Evolutionary conservation across 2,113 vertebrate species (phyloP), one percentile per base, ranked within the genome.

Genomic region (Ia io): DNA sequence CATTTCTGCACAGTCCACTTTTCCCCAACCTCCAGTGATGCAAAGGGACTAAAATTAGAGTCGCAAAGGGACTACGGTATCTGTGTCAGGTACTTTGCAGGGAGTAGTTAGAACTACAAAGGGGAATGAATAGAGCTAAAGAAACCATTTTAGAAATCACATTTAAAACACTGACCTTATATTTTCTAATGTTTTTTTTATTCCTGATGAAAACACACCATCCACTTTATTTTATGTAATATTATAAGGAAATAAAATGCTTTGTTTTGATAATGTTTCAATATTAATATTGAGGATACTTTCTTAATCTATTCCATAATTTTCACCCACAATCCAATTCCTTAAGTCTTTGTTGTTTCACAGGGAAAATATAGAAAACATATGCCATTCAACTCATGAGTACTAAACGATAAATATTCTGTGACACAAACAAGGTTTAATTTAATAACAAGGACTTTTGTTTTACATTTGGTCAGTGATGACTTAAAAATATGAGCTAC

Each of bases 41-140:
- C 84, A 18, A 67, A 91, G 71, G 85, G 61, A 56, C 92, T 96
- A 96, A 94, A 96, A 95, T 95, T 92, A 94, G 94, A 78, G 77
- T 84, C 53, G 28, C 61, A 53, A 77, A 93, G 65, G 40, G 69
- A 84, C 51, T 14, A 44, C 61, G 77, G 9, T 93, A 96, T 95
- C 95, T 95, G 71, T 96, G 94, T 95, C 96, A 97, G 59, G 53
- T 40, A 25, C 20, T 1, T 2, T 6, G 42, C 51, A 44, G 87
- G 70, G 28, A 40, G 22, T 12, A 25, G 16, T 7, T 23, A 84
- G 18, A 77, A 83, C 28, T 65, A 17, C 30, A 78, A 49, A 67
- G 65, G 32, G 28, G 44, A 49, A 49, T 40, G 73, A 84, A 53
- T 59, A 49, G 47, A 42, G 37, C 35, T 28, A 35, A 94, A 63